Evolutionary conservation across 2,113 vertebrate species (phyloP).

Genomic region (Cryptotis parvus): DNA sequence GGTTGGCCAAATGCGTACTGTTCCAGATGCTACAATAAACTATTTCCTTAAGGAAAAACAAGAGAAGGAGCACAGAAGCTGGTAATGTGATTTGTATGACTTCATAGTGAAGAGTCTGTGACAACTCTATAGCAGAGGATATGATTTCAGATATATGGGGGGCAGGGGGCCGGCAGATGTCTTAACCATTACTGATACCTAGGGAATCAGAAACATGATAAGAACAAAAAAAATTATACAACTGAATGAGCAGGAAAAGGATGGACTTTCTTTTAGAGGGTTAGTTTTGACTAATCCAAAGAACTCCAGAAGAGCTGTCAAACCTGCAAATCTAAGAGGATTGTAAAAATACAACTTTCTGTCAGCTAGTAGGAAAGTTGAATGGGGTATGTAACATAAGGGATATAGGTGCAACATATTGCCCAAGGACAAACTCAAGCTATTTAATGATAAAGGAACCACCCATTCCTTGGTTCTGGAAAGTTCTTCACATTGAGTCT

Average conservation of each 20-base stretch:
- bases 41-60: too few relatives aligned
- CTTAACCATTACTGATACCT: background rate
- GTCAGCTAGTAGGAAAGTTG: too few relatives aligned
- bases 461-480: background rate
- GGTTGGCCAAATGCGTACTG: too few relatives aligned
- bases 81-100: too few relatives aligned
- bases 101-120: too few relatives aligned
- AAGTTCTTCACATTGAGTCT: background rate
- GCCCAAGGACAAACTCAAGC: too few relatives aligned
- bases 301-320: fast-evolving
- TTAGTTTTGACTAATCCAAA: fast-evolving
- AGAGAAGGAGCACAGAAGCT: too few relatives aligned
- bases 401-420: background rate
- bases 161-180: too few relatives aligned
- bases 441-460: background rate
- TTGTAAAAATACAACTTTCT: background rate
- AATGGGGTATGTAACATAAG: background rate
- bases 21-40: too few relatives aligned
- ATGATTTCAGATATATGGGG: background rate
- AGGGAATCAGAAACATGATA: background rate
- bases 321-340: too few relatives aligned
- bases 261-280: background rate
- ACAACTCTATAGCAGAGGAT: too few relatives aligned
- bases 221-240: background rate
- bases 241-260: background rate